Evolutionary conservation across 2,888 invertebrate genomes (phyloP).

Genomic region (Agrotis segetum): DNA sequence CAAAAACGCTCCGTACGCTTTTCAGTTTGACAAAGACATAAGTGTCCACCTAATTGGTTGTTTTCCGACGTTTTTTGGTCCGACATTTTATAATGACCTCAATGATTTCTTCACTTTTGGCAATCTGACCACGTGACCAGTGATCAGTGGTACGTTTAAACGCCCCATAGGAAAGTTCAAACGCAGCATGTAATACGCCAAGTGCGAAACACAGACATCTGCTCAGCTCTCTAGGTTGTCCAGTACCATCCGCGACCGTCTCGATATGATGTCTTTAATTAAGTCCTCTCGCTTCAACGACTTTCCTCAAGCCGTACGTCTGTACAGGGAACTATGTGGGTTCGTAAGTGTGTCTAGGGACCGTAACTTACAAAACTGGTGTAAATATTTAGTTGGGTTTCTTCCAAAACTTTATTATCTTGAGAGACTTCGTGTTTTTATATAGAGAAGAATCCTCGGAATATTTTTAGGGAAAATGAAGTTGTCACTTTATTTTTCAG

Average conservation of each 20-base stretch:
- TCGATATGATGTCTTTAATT: constrained; percentile 76
- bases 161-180: background rate
- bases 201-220: constrained; percentile 20
- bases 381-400: background rate
- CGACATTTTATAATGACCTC: too few relatives aligned
- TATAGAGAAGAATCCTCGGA: background rate
- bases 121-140: background rate
- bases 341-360: constrained; percentile 4
- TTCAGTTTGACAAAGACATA: too few relatives aligned
- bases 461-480: background rate
- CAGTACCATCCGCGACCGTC: constrained; percentile 65
- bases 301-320: constrained; percentile 45
- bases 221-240: constrained; percentile 24
- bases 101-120: too few relatives aligned
- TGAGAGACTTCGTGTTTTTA: background rate
- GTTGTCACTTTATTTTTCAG: too few relatives aligned
- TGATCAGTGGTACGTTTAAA: background rate
- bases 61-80: too few relatives aligned
- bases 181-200: background rate
- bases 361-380: background rate
- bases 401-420: background rate
- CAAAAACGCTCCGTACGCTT: too few relatives aligned
- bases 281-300: constrained; percentile 64
- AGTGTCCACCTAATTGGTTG: too few relatives aligned
- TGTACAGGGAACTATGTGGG: background rate